phyloP scores from a whole-genome alignment of 1,140 invertebrate species.

The Drosophila lacteicornis region DNA sequence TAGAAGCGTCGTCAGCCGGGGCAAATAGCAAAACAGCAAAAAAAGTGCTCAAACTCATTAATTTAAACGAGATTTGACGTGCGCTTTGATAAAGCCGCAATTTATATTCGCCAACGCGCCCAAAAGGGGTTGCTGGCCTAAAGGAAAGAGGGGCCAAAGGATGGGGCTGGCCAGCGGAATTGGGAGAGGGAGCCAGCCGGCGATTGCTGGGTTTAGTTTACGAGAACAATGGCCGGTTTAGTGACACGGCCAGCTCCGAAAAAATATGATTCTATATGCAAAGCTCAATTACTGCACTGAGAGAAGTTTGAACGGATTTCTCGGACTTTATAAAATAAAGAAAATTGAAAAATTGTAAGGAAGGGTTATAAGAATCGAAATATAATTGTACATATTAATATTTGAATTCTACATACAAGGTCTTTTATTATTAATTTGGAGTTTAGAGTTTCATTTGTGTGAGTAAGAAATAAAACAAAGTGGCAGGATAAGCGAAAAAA shows the following conservation, averaged over 20 bases:
- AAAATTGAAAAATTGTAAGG: no score
- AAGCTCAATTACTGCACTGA: slow-evolving; percentile 62
- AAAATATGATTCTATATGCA: slow-evolving; percentile 66
- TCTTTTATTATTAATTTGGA: no score
- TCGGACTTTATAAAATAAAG: no score
- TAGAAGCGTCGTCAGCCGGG: slow-evolving; percentile 23
- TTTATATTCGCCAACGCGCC: slow-evolving; percentile 78
- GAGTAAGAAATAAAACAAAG: no score
- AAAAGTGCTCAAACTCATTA: slow-evolving; percentile 84
- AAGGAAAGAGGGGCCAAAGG: not conserved
- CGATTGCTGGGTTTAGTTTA: slow-evolving; percentile 77
- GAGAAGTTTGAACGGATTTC: slow-evolving; percentile 17
- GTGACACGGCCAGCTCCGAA: slow-evolving; percentile 37
- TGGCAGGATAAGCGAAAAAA: no score
- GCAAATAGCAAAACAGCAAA: slow-evolving; percentile 50
- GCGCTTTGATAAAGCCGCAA: slow-evolving; percentile 83
- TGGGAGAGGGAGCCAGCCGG: slow-evolving; percentile 42
- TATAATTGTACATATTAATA: no score
- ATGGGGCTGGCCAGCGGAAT: slow-evolving; percentile 1
- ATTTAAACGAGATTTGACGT: slow-evolving; percentile 85
- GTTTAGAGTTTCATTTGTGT: no score
- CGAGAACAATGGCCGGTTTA: slow-evolving; percentile 75
- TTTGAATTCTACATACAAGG: no score
- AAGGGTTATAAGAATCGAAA: no score
- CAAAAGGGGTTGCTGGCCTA: slow-evolving; percentile 13